Percentiles rank a stretch among this genome's conserved stretches.
phyloP scores from a whole-genome alignment of 2,888 invertebrate genomes.

The Allolobophora icterica region DNA sequence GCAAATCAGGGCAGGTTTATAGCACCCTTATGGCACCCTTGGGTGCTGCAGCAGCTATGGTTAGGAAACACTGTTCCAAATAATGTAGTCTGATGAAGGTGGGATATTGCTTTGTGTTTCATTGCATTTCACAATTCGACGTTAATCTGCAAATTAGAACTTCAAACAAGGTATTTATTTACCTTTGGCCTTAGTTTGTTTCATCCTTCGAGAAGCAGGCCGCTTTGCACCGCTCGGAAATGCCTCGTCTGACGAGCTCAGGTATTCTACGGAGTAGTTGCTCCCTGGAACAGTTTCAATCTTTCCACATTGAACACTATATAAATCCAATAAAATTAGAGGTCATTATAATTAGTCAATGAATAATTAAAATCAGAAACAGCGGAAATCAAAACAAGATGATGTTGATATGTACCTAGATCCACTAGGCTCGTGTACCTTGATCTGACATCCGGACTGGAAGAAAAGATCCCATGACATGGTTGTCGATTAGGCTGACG shows the following conservation, averaged over 20 bases:
- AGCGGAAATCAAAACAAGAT: too few species aligned
- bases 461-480: conserved; percentile 45
- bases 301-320: neutral
- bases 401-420: too few species aligned
- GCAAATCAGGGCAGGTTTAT: too few species aligned
- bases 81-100: too few species aligned
- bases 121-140: neutral
- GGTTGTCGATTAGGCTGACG: conserved; percentile 64
- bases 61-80: too few species aligned
- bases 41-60: too few species aligned
- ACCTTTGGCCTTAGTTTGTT: conserved; percentile 18
- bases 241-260: conserved; percentile 26
- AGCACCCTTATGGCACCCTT: too few species aligned
- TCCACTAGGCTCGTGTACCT: neutral
- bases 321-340: neutral
- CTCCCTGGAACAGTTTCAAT: neutral
- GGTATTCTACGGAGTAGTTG: neutral
- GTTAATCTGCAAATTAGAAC: neutral
- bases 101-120: too few species aligned
- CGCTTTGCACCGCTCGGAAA: conserved; percentile 32
- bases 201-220: neutral
- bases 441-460: neutral
- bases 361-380: too few species aligned
- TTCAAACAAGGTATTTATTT: neutral
- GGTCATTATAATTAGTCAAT: too few species aligned